A percentile compares a stretch with the other conserved stretches of the same genome.
phyloP scores from a whole-genome alignment of 2,888 invertebrate species.

The Napeogenes inachia region DNA sequence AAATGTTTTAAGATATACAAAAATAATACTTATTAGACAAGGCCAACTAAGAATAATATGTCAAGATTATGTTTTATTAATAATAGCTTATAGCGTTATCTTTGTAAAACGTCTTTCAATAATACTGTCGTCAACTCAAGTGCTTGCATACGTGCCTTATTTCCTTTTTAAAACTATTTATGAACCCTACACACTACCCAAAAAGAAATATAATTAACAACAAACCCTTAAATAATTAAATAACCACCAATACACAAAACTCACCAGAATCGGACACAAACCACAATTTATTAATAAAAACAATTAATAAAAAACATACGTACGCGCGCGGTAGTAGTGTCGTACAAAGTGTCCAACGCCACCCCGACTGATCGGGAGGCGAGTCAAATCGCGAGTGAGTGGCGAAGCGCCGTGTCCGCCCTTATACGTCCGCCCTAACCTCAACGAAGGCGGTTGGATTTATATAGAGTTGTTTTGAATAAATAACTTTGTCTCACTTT shows the following conservation, averaged over 20 bases:
- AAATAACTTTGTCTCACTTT: neutral
- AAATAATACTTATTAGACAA: too few relatives aligned
- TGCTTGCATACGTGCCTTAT: too few relatives aligned
- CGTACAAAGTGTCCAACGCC: constrained; percentile 43
- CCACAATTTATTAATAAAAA: constrained; percentile 9
- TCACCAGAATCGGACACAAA: constrained; percentile 18
- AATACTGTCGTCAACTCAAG: too few relatives aligned
- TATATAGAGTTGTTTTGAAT: constrained; percentile 33
- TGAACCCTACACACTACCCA: too few relatives aligned
- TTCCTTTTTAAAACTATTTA: too few relatives aligned
- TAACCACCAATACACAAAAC: constrained; percentile 17
- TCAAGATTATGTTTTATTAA: too few relatives aligned
- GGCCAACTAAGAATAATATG: too few relatives aligned
- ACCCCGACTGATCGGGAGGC: constrained; percentile 65
- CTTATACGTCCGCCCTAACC: constrained; percentile 61
- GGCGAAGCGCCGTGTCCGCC: constrained; percentile 44
- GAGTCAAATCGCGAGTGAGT: constrained; percentile 58
- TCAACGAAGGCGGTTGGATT: constrained; percentile 52
- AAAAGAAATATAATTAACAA: too few relatives aligned
- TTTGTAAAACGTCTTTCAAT: too few relatives aligned
- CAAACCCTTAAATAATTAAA: neutral
- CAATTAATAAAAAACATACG: constrained; percentile 39
- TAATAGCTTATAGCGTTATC: too few relatives aligned
- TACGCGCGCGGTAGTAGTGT: constrained; percentile 65
- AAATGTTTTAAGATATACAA: too few relatives aligned